Evolutionary conservation across 2,888 invertebrate genomes (phyloP).

Genomic region (Liodrosophila aerea): DNA sequence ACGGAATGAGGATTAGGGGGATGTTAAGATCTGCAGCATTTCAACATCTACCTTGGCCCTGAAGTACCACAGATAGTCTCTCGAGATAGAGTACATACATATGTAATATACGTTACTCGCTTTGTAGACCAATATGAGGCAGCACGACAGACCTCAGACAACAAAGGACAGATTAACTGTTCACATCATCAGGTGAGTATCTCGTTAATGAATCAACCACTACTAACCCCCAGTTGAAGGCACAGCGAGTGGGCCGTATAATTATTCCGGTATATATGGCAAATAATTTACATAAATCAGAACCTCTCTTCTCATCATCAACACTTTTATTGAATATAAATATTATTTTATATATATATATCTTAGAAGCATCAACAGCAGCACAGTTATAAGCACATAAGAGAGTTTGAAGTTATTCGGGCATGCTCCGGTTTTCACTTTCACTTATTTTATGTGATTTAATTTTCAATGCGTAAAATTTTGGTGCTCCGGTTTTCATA

Average conservation of each 20-base stretch:
- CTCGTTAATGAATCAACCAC: slow-evolving; percentile 34
- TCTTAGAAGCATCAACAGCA: no score
- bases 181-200: slow-evolving; percentile 31
- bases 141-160: slow-evolving; percentile 23
- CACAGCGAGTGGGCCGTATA: slow-evolving; percentile 5
- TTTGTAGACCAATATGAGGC: slow-evolving; percentile 27
- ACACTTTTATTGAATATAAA: neutral
- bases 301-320: neutral
- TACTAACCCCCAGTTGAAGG: neutral
- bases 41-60: slow-evolving; percentile 6
- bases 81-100: neutral
- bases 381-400: no score
- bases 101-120: slow-evolving; percentile 38
- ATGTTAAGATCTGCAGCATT: no score
- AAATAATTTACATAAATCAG: no score
- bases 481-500: no score
- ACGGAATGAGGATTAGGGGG: no score
- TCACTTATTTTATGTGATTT: no score
- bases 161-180: slow-evolving; percentile 22
- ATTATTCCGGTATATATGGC: neutral
- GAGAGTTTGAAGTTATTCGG: no score
- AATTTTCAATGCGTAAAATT: no score
- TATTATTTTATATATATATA: neutral
- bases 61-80: slow-evolving; percentile 3
- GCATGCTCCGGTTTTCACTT: no score